Evolutionary conservation across 2,888 invertebrate genomes (phyloP), one percentile per base, ranked within the genome.

Genomic region (Lamproptera curius): DNA sequence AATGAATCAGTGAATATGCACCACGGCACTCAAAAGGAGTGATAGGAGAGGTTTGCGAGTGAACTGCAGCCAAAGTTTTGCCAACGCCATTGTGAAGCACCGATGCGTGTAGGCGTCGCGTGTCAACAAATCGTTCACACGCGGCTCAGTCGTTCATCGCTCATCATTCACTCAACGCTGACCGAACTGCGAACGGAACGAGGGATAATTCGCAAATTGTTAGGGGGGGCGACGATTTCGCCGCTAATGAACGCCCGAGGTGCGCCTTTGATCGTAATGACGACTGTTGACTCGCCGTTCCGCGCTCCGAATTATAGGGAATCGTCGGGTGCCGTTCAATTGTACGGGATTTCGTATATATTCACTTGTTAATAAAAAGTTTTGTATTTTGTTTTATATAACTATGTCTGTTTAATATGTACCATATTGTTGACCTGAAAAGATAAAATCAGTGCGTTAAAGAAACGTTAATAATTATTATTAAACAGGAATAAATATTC

Each of bases 71-170:
- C 38, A 38, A 16, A 15, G 14, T 11, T 39, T 38, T 10, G 34
- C 38, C 38, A 20, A 35, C 16, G 6, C 47, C 44, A 52, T 58
- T 57, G 36, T 35, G 39, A 51, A 17, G 41, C 55, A 57, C 46
- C 47, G 61, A 60, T 55, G 58, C 53, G 60, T 52, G 52, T 48
- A 53, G 49, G 54, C 39, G 62, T 59, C 63, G 60, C 61, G 63
- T 62, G 63, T 61, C 63, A 60, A 60, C 55, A 58, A 57, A 55
- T 61, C 54, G 56, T 54, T 64, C 62, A 53, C 62, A 64, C 62
- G 63, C 62, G 54, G 56, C 50, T 57, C 60, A 49, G 45, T 59
- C 61, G 42, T 47, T 58, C 57, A 54, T 47, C 55, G 42, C 46
- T 58, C 57, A 54, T 44, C 55, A 38, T 36, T 53, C 55, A 52